Evolutionary conservation across 2,113 vertebrate species (phyloP).

Genomic region (Crocuta crocuta): DNA sequence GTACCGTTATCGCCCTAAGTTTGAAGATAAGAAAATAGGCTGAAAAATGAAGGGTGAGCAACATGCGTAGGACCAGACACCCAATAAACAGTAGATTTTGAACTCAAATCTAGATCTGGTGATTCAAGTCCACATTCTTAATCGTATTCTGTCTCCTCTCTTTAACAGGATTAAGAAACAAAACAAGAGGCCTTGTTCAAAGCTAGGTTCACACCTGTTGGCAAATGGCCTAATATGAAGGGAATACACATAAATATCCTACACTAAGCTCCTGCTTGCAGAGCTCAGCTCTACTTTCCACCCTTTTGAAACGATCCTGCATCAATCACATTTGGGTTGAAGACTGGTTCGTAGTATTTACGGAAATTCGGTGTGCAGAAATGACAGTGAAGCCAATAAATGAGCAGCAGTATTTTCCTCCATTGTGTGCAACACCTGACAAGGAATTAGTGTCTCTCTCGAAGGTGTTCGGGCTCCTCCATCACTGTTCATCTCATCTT

Average conservation of each 20-base stretch:
- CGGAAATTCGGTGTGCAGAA: not conserved
- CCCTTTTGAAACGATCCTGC: not conserved
- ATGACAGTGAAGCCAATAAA: not conserved
- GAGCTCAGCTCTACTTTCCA: not conserved
- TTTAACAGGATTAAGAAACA: not conserved
- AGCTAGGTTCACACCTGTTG: not conserved
- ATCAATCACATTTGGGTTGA: not conserved
- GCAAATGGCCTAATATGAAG: not conserved
- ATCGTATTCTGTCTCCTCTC: not conserved
- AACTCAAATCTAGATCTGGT: not conserved
- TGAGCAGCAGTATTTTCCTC: not conserved
- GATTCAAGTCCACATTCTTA: not conserved
- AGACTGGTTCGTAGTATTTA: not conserved
- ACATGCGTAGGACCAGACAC: not conserved
- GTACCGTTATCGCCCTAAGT: not conserved
- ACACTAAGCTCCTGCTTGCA: not conserved
- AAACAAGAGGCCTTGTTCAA: not conserved
- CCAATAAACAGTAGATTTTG: not conserved
- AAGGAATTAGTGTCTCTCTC: rapidly evolving
- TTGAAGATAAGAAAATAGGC: not conserved
- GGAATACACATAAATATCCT: not conserved
- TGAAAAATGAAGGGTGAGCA: not conserved
- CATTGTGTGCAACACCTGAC: not conserved
- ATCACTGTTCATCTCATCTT: not conserved
- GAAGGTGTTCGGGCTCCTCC: not conserved